Conservation (phyloP, 1,140 invertebrate genomes). For the Drosophila lacertosa region DNA sequence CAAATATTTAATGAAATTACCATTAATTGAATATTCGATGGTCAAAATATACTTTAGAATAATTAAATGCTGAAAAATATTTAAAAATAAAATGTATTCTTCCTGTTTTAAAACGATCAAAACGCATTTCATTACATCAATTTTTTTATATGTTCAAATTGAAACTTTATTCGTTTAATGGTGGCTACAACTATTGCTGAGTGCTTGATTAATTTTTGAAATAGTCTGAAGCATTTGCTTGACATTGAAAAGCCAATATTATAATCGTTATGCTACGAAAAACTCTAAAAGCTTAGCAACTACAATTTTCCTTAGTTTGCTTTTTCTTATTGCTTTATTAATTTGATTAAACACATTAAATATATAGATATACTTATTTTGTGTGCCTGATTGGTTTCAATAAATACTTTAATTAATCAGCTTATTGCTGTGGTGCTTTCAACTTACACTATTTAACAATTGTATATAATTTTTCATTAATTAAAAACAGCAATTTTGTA, state of each 20-base stretch:
- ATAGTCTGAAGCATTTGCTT: constrained; percentile 51
- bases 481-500: constrained; percentile 42
- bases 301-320: constrained; percentile 34
- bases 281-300: constrained; percentile 46
- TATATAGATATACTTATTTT: constrained; percentile 21
- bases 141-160: constrained; percentile 15
- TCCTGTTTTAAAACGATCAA: not conserved
- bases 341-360: constrained; percentile 51
- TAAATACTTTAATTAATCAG: constrained; percentile 59
- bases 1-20: too few species aligned
- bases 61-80: too few species aligned
- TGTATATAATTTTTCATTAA: constrained; percentile 53
- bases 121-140: not conserved
- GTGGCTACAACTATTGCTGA: constrained; percentile 59
- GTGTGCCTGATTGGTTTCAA: constrained; percentile 49
- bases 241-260: constrained; percentile 63
- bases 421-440: constrained; percentile 50
- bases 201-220: constrained; percentile 58
- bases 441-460: constrained; percentile 56
- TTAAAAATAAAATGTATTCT: too few species aligned
- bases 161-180: constrained; percentile 69
- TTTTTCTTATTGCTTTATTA: constrained; percentile 54
- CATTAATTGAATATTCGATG: too few species aligned
- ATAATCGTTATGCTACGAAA: constrained; percentile 44
- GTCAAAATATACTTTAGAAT: too few species aligned